phyloP scores from a whole-genome alignment of 1,140 invertebrate species.

The Nylanderia fulva region DNA sequence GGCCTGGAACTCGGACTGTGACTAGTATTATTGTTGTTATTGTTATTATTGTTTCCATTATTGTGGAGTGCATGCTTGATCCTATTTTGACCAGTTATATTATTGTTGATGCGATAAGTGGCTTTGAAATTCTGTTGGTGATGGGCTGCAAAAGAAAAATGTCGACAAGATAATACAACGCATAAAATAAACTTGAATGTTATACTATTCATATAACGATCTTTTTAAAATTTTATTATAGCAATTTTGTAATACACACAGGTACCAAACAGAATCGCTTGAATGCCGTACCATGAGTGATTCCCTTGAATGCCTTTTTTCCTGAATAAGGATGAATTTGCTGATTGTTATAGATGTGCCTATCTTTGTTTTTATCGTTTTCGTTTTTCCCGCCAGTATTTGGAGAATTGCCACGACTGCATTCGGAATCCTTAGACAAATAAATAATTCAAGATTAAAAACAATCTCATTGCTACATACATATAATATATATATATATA shows the following conservation, averaged over 20 bases:
- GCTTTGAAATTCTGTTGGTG: constrained; percentile 80
- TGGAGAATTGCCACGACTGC: constrained; percentile 85
- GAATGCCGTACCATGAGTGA: constrained; percentile 78
- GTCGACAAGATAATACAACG: neutral
- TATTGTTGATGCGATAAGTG: constrained; percentile 82
- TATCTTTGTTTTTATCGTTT: constrained; percentile 81
- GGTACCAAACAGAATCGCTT: constrained; percentile 21
- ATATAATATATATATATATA: too few relatives aligned
- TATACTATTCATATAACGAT: constrained; percentile 63
- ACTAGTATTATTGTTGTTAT: constrained; percentile 76
- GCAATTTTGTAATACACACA: constrained; percentile 4
- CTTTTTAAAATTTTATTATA: constrained; percentile 25
- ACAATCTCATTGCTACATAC: neutral
- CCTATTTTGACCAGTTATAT: constrained; percentile 80
- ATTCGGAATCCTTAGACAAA: constrained; percentile 84
- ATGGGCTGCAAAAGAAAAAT: constrained; percentile 75
- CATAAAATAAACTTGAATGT: neutral
- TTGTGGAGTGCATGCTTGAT: constrained; percentile 79
- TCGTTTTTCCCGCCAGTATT: constrained; percentile 82
- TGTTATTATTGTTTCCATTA: constrained; percentile 78
- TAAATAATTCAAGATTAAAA: constrained; percentile 38
- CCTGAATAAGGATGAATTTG: constrained; percentile 80
- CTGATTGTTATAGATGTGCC: constrained; percentile 82
- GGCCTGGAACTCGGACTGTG: constrained; percentile 80
- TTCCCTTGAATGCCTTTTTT: constrained; percentile 83